Evolutionary conservation across 2,113 vertebrate genomes (phyloP), one percentile per base, ranked within the genome.

Genomic region (Caracal caracal): DNA sequence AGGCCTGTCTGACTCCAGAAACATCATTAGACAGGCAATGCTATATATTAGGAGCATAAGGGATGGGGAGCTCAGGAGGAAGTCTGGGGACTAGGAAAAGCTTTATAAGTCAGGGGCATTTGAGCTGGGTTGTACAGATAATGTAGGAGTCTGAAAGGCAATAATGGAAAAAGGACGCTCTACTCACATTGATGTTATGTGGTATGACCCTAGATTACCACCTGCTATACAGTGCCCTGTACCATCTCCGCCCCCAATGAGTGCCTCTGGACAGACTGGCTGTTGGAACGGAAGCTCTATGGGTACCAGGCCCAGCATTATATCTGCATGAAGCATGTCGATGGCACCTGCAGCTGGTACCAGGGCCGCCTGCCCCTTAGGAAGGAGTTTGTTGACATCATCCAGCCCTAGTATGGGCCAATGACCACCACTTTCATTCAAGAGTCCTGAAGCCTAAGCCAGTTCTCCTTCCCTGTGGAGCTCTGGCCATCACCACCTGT

Each of bases 251-350:
- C 98, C 15, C 99, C 99, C 61, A 99, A 99, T 0, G 99, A 99
- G 98, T 99, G 99, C 97, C 98, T 99, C 97, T 99, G 99, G 99
- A 99, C 99, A 17, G 99, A 99, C 98, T 99, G 99, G 99, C 98
- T 99, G 95, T 95, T 99, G 94, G 99, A 99, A 96, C 97, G 98
- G 96, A 99, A 98, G 91, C 98, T 99, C 28, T 99, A 99, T 0
- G 99, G 99, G 59, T 98, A 99, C 90, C 99, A 99, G 98, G 99
- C 99, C 79, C 98, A 99, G 82, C 98, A 99, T 94, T 99, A 99
- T 1, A 99, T 99, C 98, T 99, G 99, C 79, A 99, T 99, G 98
- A 99, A 99, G 96, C 98, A 98, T 80, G 99, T 97, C 0, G 99
- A 99, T 20, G 99, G 99, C 79, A 99, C 98, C 94, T 99, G 99